Percentiles rank a stretch among this genome's conserved stretches.
Conservation (phyloP, 2,113 vertebrate species). For the Fukomys damarensis region DNA sequence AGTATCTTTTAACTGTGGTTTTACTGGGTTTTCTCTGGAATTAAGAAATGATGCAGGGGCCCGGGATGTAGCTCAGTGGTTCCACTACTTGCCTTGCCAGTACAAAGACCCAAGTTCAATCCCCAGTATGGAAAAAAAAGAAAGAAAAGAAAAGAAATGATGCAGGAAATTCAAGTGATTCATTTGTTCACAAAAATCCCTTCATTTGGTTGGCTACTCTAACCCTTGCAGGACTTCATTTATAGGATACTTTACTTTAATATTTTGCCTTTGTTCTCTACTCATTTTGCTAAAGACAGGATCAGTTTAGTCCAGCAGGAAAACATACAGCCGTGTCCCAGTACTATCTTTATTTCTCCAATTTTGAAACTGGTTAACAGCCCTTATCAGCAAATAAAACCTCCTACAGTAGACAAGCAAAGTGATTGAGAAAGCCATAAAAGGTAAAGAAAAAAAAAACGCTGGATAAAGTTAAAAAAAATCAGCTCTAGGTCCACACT, state of each 20-base stretch:
- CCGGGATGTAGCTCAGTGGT: too few species aligned
- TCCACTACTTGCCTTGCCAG: too few species aligned
- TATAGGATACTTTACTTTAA: not conserved
- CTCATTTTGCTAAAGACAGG: not conserved
- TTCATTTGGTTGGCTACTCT: not conserved
- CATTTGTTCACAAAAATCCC: not conserved
- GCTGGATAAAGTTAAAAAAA: conserved; percentile 79
- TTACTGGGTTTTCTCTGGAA: conserved; percentile 42
- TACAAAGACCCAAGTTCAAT: too few species aligned
- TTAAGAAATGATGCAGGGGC: not conserved
- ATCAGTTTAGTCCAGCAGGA: not conserved
- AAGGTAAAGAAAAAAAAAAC: conserved; percentile 72
- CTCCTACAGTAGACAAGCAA: conserved; percentile 76
- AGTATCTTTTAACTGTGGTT: not conserved
- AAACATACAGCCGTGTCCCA: conserved; percentile 11
- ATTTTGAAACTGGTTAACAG: conserved; percentile 80
- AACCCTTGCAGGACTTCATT: not conserved
- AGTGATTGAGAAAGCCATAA: conserved; percentile 83
- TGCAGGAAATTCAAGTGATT: not conserved
- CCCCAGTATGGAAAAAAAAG: too few species aligned
- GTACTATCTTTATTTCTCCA: conserved; percentile 74
- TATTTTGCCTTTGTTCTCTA: not conserved
- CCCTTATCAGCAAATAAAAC: conserved; percentile 84
- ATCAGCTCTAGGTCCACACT: conserved; percentile 66
- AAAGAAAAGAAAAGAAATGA: too few species aligned